phyloP scores from a whole-genome alignment of 1,140 invertebrate genomes.

The Lasaia peninsularis region DNA sequence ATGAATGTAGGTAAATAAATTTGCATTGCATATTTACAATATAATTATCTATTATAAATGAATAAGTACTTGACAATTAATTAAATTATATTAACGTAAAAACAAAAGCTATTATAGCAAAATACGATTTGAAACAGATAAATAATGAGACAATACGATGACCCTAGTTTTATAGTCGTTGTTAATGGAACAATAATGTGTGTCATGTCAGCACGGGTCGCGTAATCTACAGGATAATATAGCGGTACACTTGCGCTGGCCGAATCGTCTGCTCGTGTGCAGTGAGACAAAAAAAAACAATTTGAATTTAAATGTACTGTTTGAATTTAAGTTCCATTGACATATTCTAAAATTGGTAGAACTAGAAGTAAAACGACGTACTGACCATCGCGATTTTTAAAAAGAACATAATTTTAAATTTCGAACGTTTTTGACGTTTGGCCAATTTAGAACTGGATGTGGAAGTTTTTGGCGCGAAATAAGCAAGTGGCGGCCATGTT shows the following conservation, averaged over 20 bases:
- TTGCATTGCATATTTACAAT: no score
- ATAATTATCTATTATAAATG: no score
- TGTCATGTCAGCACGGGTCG: slow-evolving; percentile 56
- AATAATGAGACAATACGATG: slow-evolving; percentile 42
- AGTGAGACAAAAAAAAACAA: slow-evolving; percentile 7
- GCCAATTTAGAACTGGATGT: slow-evolving; percentile 47
- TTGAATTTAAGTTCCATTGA: no score
- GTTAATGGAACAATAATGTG: slow-evolving; percentile 64
- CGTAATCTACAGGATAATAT: slow-evolving; percentile 49
- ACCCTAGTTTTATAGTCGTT: slow-evolving; percentile 57
- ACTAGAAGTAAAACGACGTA: background rate
- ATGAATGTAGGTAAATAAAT: no score
- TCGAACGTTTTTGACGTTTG: background rate
- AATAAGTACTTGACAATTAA: no score
- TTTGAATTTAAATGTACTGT: background rate
- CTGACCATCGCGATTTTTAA: background rate
- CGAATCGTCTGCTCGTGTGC: slow-evolving; percentile 5
- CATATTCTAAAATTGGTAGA: no score
- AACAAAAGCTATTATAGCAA: background rate
- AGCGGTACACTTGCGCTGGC: slow-evolving; percentile 33
- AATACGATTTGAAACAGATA: slow-evolving; percentile 17
- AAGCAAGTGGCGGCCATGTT: slow-evolving; percentile 61
- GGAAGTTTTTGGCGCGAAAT: slow-evolving; percentile 61
- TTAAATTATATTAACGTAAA: background rate
- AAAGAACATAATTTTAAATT: background rate